Percentiles rank a stretch among this genome's conserved stretches.
Evolutionary conservation across 2,113 vertebrate genomes (phyloP).

Genomic region (Gallinago undulata): DNA sequence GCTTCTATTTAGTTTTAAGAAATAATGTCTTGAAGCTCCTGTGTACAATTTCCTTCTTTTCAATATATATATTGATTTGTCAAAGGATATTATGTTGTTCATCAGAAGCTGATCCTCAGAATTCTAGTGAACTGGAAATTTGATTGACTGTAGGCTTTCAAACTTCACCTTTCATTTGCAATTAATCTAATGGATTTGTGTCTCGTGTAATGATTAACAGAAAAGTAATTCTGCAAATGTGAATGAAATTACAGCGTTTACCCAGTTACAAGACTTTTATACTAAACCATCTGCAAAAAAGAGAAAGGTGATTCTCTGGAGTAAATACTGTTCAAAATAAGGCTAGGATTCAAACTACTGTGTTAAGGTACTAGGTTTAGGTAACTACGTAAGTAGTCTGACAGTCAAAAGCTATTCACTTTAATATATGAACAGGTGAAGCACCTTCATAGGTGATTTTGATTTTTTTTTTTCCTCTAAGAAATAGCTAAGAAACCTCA

Average conservation of each 20-base stretch:
- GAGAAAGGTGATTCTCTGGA: neutral
- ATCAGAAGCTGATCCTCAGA: neutral
- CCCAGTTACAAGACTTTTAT: neutral
- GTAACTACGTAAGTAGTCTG: rapidly evolving
- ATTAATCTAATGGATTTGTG: neutral
- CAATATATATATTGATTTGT: neutral
- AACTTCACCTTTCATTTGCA: neutral
- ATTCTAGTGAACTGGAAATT: neutral
- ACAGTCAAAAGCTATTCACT: neutral
- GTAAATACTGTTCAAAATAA: neutral
- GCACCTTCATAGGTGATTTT: neutral
- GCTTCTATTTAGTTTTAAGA: neutral
- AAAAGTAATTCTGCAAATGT: neutral
- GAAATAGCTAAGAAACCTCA: neutral
- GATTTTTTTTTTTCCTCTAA: neutral
- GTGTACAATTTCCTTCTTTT: neutral
- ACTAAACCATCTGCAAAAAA: neutral
- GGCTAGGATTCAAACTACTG: neutral
- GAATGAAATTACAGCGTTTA: neutral
- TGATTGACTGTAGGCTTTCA: neutral
- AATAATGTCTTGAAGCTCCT: neutral
- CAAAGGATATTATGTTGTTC: neutral
- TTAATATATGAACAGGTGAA: neutral
- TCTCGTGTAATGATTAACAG: neutral
- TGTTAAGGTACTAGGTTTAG: neutral